A percentile compares a stretch with the other conserved stretches of the same genome.
These are phyloP conservation scores for Channa argus DNA, from an alignment of 2,113 vertebrate genomes.

Conservation along the genomic window DNA sequence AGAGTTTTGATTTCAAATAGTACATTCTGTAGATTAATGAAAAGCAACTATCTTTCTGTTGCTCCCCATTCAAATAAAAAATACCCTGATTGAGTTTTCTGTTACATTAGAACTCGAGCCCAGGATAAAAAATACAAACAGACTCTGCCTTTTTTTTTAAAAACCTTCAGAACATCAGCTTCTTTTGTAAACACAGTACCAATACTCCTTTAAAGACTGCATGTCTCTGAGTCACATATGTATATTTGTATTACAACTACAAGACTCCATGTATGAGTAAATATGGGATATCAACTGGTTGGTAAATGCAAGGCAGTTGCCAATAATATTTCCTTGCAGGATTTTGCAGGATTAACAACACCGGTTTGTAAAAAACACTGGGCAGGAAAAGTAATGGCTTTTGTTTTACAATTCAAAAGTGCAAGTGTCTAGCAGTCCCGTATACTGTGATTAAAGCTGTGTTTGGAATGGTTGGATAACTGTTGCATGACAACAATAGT, in stretches of 20 bases:
- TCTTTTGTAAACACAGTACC: conserved; percentile 3
- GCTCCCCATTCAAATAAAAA: background rate
- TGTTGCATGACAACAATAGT: background rate
- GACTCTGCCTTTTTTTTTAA: background rate
- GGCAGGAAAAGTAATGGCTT: background rate
- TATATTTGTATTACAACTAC: background rate
- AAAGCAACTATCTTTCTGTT: background rate
- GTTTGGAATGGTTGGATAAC: background rate
- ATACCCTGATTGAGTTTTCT: conserved; percentile 1
- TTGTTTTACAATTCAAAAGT: background rate
- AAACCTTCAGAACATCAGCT: background rate
- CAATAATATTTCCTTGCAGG: background rate
- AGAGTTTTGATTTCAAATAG: background rate
- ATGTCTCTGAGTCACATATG: background rate
- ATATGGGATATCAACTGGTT: background rate
- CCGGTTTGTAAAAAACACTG: background rate
- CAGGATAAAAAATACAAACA: background rate
- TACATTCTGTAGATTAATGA: background rate
- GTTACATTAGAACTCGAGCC: background rate
- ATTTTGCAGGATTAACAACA: background rate
- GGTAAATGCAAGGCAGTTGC: background rate
- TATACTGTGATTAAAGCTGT: background rate
- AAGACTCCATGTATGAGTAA: background rate
- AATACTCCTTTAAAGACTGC: background rate
- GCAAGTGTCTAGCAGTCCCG: background rate